Base-by-base conservation (phyloP, 2,113 vertebrate genomes). In the Himantopus leucocephalus region DNA sequence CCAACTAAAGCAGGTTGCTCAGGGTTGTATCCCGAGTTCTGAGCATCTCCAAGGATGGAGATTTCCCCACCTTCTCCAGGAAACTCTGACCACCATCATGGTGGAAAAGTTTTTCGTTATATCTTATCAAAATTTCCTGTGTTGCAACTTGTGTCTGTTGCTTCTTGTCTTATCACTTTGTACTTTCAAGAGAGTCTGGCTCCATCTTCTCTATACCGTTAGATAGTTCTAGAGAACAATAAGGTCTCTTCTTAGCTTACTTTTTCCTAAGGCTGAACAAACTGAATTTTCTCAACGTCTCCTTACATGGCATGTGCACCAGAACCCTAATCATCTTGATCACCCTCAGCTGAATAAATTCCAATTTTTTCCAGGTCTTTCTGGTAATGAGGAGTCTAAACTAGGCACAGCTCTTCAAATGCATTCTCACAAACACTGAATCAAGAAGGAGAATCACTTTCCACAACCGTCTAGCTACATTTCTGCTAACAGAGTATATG, bases 391-490 rank as follows among this genome's bases (percentile, higher is more conserved):
- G 35, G 10, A 45, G 2, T 30, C 10, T 29, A 59, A 59, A 68
- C 9, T 27, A 77, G 16, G 3, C 30, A 39, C 6, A 35, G 4
- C 0, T 77, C 11, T 81, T 77, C 24, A 50, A 39, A 34, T 30
- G 29, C 0, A 2, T 80, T 53, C 47, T 67, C 32, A 48, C 12
- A 80, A 63, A 58, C 22, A 70, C 6, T 74, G 19, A 67, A 7
- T 6, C 0, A 0, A 43, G 56, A 55, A 22, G n/a, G 8, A 80
- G 4, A 92, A 58, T 72, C 34, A 24, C 30, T 62, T 58, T 41
- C 26, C 11, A 41, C 41, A 66, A 18, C 45, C 37, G 8, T 23
- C 35, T 37, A 67, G 62, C n/a, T 52, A 12, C 30, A 72, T 35
- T 77, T 8, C 10, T 75, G 16, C 17, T 56, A 32, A 52, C 8